Evolutionary conservation across 2,888 invertebrate genomes (phyloP), one percentile per base, ranked within the genome.

Genomic region (Adelphocoris suturalis): DNA sequence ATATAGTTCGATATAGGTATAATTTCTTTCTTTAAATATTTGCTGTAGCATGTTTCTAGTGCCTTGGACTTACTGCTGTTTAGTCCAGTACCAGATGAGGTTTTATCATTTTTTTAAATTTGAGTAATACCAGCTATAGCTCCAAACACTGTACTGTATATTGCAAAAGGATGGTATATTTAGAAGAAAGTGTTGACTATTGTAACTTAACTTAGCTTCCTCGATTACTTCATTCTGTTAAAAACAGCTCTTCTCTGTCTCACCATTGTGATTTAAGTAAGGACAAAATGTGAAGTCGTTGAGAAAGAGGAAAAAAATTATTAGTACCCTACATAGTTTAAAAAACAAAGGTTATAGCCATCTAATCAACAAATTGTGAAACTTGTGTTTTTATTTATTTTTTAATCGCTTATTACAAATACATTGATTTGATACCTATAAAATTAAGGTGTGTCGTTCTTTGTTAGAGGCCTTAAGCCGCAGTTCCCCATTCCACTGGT

Each of bases 381-480:
- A 68, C 11, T 12, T 13, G 16, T 13, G 16, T 46, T 78, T 47
- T 14, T 78, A 37, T 46, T 78, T 78, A 46, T 47, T 14, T 78
- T 78, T 46, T 78, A 37, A 46, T 78, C 46, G 78, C 78, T 78
- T 78, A 78, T 78, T 78, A 47, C 16, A 78, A 78, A 78, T 78
- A 78, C 37, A 78, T 78, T 78, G 78, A 78, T 78, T 78, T 78
- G 76, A 78, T 78, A 78, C 78, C 78, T 78, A 16, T 68, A 23
- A 68, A 52, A 52, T 7, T n/a, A n/a, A n/a, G n/a, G n/a, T n/a
- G n/a, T n/a, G n/a, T n/a, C n/a, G n/a, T n/a, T n/a, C n/a, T n/a
- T n/a, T n/a, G n/a, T n/a, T n/a, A n/a, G n/a, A n/a, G n/a, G n/a
- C n/a, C n/a, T n/a, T n/a, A n/a, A n/a, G n/a, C n/a, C n/a, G n/a